Evolutionary conservation across 2,113 vertebrate species (phyloP).

Genomic region (Lampris megalopsis): DNA sequence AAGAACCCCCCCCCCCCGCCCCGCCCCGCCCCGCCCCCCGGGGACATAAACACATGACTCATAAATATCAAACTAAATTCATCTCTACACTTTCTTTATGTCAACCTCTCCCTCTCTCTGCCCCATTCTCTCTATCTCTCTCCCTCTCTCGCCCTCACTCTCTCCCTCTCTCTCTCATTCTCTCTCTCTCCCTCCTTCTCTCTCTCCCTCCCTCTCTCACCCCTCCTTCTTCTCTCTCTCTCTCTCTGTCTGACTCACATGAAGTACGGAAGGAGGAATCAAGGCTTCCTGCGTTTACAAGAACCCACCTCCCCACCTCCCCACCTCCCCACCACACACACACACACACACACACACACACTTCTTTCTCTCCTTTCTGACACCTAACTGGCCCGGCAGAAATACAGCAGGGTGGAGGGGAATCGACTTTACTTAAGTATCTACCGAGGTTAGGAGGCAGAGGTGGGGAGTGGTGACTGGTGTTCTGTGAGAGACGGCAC

Average conservation of each 20-base stretch:
- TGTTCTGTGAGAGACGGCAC: slow-evolving; percentile 46
- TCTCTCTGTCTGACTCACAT: slow-evolving; percentile 6
- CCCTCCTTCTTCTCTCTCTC: not conserved
- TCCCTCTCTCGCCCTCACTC: too few relatives aligned
- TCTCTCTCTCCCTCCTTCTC: too few relatives aligned
- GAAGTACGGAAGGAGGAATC: slow-evolving; percentile 35
- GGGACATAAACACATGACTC: slow-evolving; percentile 42
- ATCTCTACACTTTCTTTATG: not conserved
- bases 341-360: slow-evolving; percentile 1
- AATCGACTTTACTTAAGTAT: slow-evolving; percentile 56
- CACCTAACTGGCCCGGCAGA: slow-evolving; percentile 23
- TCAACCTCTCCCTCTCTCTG: too few relatives aligned
- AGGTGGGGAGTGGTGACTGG: slow-evolving; percentile 26
- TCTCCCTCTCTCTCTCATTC: too few relatives aligned
- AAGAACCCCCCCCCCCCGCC: too few relatives aligned
- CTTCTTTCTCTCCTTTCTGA: not conserved
- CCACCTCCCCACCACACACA: too few relatives aligned
- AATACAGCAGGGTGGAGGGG: slow-evolving; percentile 37
- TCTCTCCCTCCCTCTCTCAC: slow-evolving; percentile 19
- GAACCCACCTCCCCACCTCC: too few relatives aligned
- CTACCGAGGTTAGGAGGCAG: slow-evolving; percentile 52
- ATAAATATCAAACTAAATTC: slow-evolving; percentile 52
- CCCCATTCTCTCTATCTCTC: too few relatives aligned
- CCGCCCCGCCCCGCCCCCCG: slow-evolving; percentile 3
- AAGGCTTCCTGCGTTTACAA: not conserved